A percentile compares a stretch with the other conserved stretches of the same genome.
Conservation (phyloP, 2,113 vertebrate genomes). For the Turdus rufiventris region DNA sequence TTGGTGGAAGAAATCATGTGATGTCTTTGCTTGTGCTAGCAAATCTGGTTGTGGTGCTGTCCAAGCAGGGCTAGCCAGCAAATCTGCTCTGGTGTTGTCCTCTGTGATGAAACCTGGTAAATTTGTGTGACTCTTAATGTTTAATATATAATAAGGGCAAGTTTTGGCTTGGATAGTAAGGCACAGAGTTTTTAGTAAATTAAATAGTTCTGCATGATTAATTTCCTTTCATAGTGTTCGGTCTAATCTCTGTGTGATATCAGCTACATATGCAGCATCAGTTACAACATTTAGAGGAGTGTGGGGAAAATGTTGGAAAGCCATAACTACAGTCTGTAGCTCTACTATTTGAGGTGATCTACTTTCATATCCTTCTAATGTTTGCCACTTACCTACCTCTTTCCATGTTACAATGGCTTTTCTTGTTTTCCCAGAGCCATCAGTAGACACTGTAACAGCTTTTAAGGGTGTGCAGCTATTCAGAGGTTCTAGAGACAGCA, state of each 20-base stretch:
- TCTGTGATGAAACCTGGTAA: neutral
- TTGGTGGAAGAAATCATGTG: neutral
- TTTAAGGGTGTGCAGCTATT: no score
- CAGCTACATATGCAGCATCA: neutral
- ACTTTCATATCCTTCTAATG: no score
- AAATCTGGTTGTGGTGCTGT: neutral
- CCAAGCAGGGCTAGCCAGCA: neutral
- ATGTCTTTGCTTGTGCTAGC: neutral
- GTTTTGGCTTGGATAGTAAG: neutral
- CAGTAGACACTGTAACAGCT: no score
- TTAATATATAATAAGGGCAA: neutral
- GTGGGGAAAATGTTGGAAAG: no score
- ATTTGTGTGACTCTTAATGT: neutral
- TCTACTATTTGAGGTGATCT: no score
- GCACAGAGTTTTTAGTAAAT: neutral
- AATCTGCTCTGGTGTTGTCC: neutral
- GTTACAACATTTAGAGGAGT: neutral
- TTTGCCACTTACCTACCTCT: no score
- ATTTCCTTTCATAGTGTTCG: neutral
- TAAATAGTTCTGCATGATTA: neutral
- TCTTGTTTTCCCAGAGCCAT: no score
- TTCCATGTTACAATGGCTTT: no score
- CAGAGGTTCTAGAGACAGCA: no score
- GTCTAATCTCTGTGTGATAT: neutral
- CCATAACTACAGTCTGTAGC: no score